Evolutionary conservation across 2,888 invertebrate species (phyloP).

Genomic region (Dusona sp.): DNA sequence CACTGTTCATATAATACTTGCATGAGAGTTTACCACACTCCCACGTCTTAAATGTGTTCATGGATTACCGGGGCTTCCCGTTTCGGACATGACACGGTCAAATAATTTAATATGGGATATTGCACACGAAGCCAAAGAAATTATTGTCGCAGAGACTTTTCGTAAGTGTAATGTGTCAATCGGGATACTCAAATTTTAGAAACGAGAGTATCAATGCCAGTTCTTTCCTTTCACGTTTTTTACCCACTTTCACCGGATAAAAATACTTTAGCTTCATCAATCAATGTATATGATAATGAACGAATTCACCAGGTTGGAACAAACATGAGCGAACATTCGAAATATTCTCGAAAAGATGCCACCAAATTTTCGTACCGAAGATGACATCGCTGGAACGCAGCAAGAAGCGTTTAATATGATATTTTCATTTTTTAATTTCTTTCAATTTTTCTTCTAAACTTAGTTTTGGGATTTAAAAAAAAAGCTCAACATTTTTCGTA

Average conservation of each 20-base stretch:
- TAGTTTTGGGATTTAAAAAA: background rate
- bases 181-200: background rate
- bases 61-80: conserved; percentile 27
- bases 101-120: conserved; percentile 44
- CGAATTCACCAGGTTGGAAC: background rate
- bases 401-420: background rate
- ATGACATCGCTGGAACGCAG: background rate
- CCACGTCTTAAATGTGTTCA: conserved; percentile 24
- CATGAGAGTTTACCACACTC: conserved; percentile 28
- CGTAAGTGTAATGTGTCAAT: background rate
- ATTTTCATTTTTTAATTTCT: background rate
- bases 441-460: background rate
- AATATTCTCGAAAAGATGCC: background rate
- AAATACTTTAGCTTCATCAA: background rate
- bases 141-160: background rate
- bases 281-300: background rate
- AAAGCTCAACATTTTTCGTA: background rate
- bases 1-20: conserved; percentile 3
- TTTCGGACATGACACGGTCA: conserved; percentile 37
- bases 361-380: background rate
- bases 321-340: background rate
- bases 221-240: background rate
- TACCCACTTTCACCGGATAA: conserved; percentile 1
- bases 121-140: conserved; percentile 12
- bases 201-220: background rate